Evolutionary conservation across 2,888 invertebrate genomes (phyloP), one percentile per base, ranked within the genome.

Genomic region (Daptonema setosum): DNA sequence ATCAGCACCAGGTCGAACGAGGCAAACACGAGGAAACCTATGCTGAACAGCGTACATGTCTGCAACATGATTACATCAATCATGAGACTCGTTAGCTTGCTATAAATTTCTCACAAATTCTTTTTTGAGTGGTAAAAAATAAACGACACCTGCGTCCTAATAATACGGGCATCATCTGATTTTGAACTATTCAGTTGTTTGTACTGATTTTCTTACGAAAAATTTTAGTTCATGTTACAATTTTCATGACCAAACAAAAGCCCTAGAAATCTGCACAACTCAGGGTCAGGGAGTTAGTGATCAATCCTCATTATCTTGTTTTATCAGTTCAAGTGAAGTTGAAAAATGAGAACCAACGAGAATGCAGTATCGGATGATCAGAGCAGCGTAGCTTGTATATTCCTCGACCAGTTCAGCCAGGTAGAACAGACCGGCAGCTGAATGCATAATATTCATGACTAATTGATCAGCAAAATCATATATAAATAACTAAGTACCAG

Each of bases 401-500:
- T 90, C 90, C 73, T 90, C 88, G 0, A 88, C 86, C 65, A 88
- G 68, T 74, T 90, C 90, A 1, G 88, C 87, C 68, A 88, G 72
- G 70, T 88, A 88, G 70, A 85, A 88, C 8, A 88, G 75, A 1
- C 87, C 87, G 29, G 87, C 83, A 65, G 87, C 88, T 85, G 57
- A 29, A 53, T 59, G 57, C 35, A 35, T n/a, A n/a, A n/a, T n/a
- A n/a, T n/a, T n/a, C n/a, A n/a, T n/a, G n/a, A n/a, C n/a, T n/a
- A n/a, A n/a, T n/a, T n/a, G n/a, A n/a, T n/a, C n/a, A n/a, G n/a
- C n/a, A n/a, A n/a, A n/a, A n/a, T n/a, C n/a, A n/a, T n/a, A n/a
- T n/a, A n/a, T n/a, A n/a, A n/a, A n/a, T n/a, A n/a, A n/a, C n/a
- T n/a, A n/a, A n/a, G n/a, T n/a, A n/a, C n/a, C n/a, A n/a, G n/a